Evolutionary conservation across 2,888 invertebrate species (phyloP).

Genomic region (Thumatha senex): DNA sequence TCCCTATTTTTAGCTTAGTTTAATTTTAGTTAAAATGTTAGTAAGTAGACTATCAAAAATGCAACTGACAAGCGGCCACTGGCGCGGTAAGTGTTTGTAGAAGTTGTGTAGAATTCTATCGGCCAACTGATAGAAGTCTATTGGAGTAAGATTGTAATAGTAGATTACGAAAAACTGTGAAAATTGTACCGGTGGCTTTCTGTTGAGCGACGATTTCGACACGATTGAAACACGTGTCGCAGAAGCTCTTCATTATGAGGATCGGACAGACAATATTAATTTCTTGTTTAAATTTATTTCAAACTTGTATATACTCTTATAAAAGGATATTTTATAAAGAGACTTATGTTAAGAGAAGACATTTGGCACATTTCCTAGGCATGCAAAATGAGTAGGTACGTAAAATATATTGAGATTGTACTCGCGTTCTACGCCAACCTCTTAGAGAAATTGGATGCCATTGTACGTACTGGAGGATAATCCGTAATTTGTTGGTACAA

Average conservation of each 20-base stretch:
- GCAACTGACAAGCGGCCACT: no score
- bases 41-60: no score
- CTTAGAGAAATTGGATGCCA: slow-evolving; percentile 45
- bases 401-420: slow-evolving; percentile 38
- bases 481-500: slow-evolving; percentile 27
- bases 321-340: slow-evolving; percentile 18
- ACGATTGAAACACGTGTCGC: no score
- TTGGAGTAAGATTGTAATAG: no score
- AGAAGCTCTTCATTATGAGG: slow-evolving; percentile 35
- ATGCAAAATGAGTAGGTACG: slow-evolving; percentile 35
- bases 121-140: no score
- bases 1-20: no score
- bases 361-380: slow-evolving; percentile 46
- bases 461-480: slow-evolving; percentile 32
- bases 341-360: slow-evolving; percentile 26
- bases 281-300: slow-evolving; percentile 31
- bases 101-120: no score
- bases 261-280: slow-evolving; percentile 25
- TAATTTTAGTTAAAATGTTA: no score
- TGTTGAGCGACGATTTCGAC: no score
- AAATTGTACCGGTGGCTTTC: no score
- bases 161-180: no score
- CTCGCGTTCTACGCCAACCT: slow-evolving; percentile 40
- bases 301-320: slow-evolving; percentile 24
- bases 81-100: no score